phyloP scores from a whole-genome alignment of 2,113 vertebrate genomes.

The Labeo catla region DNA sequence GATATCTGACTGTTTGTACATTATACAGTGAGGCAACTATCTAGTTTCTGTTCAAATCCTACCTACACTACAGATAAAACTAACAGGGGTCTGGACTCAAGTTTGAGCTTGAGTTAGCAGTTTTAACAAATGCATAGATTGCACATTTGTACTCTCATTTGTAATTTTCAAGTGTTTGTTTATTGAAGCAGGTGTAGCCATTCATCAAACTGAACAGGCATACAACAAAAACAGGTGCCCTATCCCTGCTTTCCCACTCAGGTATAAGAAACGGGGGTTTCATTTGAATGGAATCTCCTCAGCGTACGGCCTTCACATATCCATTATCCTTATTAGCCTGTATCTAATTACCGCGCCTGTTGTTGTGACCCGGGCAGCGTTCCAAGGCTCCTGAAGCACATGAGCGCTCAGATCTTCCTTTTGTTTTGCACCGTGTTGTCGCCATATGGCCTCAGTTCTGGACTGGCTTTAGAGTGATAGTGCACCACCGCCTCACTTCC shows the following conservation, averaged over 20 bases:
- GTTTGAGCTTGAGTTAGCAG: background rate
- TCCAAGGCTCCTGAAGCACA: background rate
- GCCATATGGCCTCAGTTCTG: background rate
- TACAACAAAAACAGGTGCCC: background rate
- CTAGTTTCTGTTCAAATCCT: background rate
- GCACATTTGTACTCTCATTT: background rate
- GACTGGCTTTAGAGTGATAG: constrained; percentile 2
- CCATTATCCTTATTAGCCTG: constrained; percentile 19
- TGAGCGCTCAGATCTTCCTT: background rate
- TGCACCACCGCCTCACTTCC: constrained; percentile 24
- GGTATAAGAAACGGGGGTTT: background rate
- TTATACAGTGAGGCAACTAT: background rate
- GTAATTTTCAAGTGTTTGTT: background rate
- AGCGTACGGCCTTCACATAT: background rate
- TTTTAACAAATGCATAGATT: background rate
- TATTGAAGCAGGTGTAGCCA: constrained; percentile 19
- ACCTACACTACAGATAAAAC: background rate
- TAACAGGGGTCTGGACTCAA: background rate
- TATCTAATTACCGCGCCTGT: constrained; percentile 10
- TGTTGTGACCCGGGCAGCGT: constrained; percentile 6
- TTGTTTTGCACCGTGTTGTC: background rate
- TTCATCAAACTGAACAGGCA: constrained; percentile 4
- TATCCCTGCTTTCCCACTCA: background rate
- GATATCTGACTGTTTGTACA: too few relatives aligned
- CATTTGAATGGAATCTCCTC: background rate